These are phyloP conservation scores for Synanthedon formicaeformis DNA, from an alignment of 2,888 invertebrate genomes.

Conservation along the genomic window DNA sequence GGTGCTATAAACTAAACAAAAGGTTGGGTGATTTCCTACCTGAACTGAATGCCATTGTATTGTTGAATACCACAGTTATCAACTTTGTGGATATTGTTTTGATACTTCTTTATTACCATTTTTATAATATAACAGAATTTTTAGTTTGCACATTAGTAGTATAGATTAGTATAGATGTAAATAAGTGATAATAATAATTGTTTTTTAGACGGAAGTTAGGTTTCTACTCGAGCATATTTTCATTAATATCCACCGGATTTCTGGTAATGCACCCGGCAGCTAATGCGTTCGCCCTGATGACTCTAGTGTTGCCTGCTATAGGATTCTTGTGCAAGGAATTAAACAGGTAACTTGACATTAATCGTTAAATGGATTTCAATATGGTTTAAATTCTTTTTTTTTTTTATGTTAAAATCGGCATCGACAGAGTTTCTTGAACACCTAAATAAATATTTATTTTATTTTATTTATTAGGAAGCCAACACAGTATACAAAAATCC, in stretches of 20 bases:
- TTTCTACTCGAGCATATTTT: constrained; percentile 68
- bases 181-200: constrained; percentile 1
- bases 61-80: no score
- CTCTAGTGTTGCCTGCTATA: constrained; percentile 77
- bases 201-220: constrained; percentile 72
- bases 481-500: no score
- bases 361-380: not conserved
- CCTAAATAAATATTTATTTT: no score
- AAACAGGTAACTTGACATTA: constrained; percentile 63
- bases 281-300: constrained; percentile 86
- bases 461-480: no score
- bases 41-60: no score
- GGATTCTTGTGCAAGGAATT: constrained; percentile 76
- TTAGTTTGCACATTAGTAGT: not conserved
- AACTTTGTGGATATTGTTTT: no score
- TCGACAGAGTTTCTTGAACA: no score
- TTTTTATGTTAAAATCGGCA: no score
- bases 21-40: no score
- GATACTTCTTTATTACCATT: not conserved
- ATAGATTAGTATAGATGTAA: not conserved
- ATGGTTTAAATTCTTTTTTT: no score
- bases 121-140: not conserved
- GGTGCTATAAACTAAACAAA: no score
- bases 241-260: constrained; percentile 75
- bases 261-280: constrained; percentile 82